Percentiles rank a stretch among this genome's conserved stretches.
Conservation (phyloP, 2,797 vertebrate species). For the Sebastes paucispinis region DNA sequence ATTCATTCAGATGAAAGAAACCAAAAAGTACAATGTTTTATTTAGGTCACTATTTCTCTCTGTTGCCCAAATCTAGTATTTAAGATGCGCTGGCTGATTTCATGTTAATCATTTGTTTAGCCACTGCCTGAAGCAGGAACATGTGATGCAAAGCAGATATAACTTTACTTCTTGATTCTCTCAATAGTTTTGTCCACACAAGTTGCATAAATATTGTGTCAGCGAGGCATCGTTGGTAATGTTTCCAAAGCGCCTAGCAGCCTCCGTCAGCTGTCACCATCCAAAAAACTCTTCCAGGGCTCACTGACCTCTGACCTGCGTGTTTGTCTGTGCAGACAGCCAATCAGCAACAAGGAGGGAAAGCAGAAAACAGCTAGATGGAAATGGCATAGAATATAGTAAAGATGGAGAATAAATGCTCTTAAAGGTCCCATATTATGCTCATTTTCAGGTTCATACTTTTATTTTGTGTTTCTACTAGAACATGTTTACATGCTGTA, state of each 20-base stretch:
- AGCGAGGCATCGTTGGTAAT: neutral
- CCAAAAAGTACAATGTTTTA: neutral
- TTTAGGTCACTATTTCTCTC: constrained; percentile 7
- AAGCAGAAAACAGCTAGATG: constrained; percentile 4
- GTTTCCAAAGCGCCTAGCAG: neutral
- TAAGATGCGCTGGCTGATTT: constrained; percentile 8
- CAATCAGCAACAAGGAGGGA: constrained; percentile 11
- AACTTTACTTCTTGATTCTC: neutral
- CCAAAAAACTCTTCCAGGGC: neutral
- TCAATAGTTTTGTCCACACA: constrained; percentile 11
- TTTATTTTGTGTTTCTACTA: no score
- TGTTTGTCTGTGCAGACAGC: neutral
- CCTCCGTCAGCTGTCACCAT: constrained; percentile 1
- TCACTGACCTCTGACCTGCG: constrained; percentile 30
- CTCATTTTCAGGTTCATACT: no score
- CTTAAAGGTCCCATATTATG: no score
- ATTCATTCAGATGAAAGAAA: neutral
- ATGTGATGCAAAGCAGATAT: neutral
- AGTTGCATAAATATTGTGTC: neutral
- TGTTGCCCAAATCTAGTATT: constrained; percentile 8
- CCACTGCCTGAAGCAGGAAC: neutral
- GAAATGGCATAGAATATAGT: neutral
- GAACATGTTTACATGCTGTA: no score
- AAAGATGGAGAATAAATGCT: neutral
- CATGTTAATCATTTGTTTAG: constrained; percentile 26